Percentiles rank a stretch among this genome's conserved stretches.
These are phyloP conservation scores for Merodon equestris DNA, from an alignment of 2,888 invertebrate species.

Conservation along the genomic window DNA sequence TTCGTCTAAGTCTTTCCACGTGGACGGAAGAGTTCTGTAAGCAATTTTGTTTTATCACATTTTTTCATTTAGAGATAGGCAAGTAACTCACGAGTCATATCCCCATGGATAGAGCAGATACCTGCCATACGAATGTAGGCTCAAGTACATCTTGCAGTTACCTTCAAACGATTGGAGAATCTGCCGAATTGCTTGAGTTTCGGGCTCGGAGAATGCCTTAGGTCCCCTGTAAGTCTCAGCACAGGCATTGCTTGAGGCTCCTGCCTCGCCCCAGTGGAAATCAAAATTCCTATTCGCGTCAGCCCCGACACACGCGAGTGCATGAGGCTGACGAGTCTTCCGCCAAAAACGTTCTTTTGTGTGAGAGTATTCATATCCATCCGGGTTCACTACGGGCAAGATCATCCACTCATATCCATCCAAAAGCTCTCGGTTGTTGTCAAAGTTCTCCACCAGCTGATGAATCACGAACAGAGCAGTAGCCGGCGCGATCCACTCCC, in stretches of 20 bases:
- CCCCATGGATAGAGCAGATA: constrained; percentile 74
- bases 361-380: constrained; percentile 84
- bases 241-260: constrained; percentile 78
- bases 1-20: constrained; percentile 76
- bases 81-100: constrained; percentile 70
- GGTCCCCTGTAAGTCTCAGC: constrained; percentile 81
- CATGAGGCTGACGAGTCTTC: constrained; percentile 79
- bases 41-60: constrained; percentile 32
- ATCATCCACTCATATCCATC: constrained; percentile 83
- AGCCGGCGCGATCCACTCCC: constrained; percentile 84
- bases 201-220: constrained; percentile 82
- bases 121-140: constrained; percentile 72
- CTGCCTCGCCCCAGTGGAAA: constrained; percentile 80
- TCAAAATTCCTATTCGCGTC: constrained; percentile 85
- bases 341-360: constrained; percentile 79
- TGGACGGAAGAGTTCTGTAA: constrained; percentile 75
- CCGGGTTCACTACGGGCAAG: constrained; percentile 84
- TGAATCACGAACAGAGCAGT: constrained; percentile 81
- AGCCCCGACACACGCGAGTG: constrained; percentile 78
- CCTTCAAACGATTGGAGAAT: constrained; percentile 43
- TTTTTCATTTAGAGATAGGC: background rate
- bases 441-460: constrained; percentile 80
- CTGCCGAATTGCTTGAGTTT: constrained; percentile 81
- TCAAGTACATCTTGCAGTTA: constrained; percentile 70
- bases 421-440: constrained; percentile 78